Base-by-base conservation (phyloP, 2,113 vertebrate species). In the Microtus oregoni region DNA sequence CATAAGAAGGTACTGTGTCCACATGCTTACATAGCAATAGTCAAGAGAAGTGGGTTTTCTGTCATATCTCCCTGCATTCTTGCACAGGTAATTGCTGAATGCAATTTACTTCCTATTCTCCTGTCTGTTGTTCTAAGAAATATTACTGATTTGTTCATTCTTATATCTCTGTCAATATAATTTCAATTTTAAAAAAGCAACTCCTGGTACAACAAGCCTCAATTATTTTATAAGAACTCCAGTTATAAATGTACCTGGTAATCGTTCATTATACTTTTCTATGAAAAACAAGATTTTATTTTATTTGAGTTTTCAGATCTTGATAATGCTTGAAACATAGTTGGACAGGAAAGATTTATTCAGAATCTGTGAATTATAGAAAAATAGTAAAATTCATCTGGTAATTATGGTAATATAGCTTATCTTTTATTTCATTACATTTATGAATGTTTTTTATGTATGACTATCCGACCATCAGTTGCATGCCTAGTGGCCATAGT, bases 321-420 rank as follows among this genome's bases (percentile, higher is more conserved):
- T 76, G 10, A 0, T 3, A 88, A 44, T 67, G 5, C 79, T 30
- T 87, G 47, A 9, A 14, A 89, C 30, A 44, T 47, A 70, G 24
- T 58, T 73, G 38, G 19, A 81, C 20, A 76, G 68, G 65, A 88
- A 88, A 94, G 58, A n/a, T n/a, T 12, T 90, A 67, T 82, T 79
- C 55, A 2, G 73, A 92, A 94, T 94, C 38, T 65, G n/a, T 50
- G 9, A 94, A 79, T 17, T 94, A n/a, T 4, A 14, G 47, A 38
- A 91, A 94, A 79, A 77, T 87, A 79, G 47, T 82, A 15, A 88
- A 89, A 38, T 73, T 26, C 24, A 85, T 70, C 67, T 90, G 7
- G 26, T 72, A 50, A 78, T 72, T 50, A 44, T 38, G 10, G 3
- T n/a, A 73, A 1, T 1, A 70, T 32, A 13, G 65, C 67, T 72